These are phyloP conservation scores for Picathartes gymnocephalus DNA, from an alignment of 2,113 vertebrate genomes.

Conservation along the genomic window DNA sequence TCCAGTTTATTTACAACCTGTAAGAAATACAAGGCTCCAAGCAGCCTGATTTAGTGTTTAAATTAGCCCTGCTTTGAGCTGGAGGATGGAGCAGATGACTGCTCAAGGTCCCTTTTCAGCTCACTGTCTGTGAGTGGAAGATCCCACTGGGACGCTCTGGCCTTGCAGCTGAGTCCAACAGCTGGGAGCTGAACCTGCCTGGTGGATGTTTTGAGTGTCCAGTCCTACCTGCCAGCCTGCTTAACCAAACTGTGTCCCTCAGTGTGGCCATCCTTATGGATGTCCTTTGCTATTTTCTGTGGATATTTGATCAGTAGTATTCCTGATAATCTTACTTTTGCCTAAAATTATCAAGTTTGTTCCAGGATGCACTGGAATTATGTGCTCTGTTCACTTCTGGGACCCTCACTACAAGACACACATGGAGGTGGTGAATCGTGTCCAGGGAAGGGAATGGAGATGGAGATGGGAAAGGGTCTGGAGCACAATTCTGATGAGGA, in stretches of 20 bases:
- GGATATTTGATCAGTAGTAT: not conserved
- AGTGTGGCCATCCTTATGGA: not conserved
- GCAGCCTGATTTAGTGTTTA: not conserved
- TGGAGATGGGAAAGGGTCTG: not conserved
- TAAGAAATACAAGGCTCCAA: not conserved
- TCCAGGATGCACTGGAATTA: not conserved
- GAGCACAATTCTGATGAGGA: not conserved
- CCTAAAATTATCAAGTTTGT: not conserved
- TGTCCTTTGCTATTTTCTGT: not conserved
- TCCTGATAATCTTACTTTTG: not conserved
- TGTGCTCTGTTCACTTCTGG: not conserved
- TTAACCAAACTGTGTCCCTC: not conserved
- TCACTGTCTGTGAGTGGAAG: not conserved
- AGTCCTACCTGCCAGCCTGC: not conserved
- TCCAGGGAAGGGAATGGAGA: not conserved
- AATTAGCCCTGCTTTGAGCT: not conserved
- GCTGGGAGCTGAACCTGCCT: not conserved
- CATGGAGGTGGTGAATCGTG: accelerated
- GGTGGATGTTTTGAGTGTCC: not conserved
- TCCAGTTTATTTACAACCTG: not conserved
- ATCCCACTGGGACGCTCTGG: not conserved
- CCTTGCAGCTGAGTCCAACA: not conserved
- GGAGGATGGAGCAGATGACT: not conserved
- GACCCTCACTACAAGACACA: not conserved
- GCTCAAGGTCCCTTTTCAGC: not conserved